Evolutionary conservation across 2,797 vertebrate genomes (phyloP).

Genomic region (Furcifer pardalis): DNA sequence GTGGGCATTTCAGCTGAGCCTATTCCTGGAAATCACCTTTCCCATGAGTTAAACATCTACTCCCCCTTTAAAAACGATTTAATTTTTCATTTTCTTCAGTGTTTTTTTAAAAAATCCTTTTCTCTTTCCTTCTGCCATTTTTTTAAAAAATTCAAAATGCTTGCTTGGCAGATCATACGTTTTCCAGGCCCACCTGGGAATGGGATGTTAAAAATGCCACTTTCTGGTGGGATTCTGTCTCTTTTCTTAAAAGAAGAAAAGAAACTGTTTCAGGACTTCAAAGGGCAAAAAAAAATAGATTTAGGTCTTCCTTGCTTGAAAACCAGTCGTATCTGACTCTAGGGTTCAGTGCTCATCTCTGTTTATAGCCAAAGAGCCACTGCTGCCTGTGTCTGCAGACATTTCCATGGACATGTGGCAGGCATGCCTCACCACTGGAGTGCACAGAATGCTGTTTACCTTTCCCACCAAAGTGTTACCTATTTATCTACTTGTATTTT

Average conservation of each 20-base stretch:
- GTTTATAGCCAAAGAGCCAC: too few species aligned
- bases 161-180: not conserved
- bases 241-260: not conserved
- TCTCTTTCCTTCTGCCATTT: not conserved
- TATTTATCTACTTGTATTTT: too few species aligned
- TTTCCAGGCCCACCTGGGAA: not conserved
- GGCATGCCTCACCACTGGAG: too few species aligned
- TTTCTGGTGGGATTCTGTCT: not conserved
- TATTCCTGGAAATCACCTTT: not conserved
- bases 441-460: too few species aligned
- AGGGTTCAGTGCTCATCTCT: too few species aligned
- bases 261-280: not conserved
- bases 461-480: too few species aligned
- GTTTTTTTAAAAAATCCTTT: not conserved
- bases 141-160: too few species aligned
- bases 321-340: too few species aligned
- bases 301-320: too few species aligned
- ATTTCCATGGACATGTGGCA: too few species aligned
- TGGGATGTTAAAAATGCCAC: not conserved
- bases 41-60: not conserved
- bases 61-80: not conserved
- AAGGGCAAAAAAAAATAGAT: too few species aligned
- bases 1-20: not conserved
- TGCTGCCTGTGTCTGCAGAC: too few species aligned
- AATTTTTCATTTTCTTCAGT: not conserved